phyloP scores from a whole-genome alignment of 2,113 vertebrate genomes.

The Aramus guarauna region DNA sequence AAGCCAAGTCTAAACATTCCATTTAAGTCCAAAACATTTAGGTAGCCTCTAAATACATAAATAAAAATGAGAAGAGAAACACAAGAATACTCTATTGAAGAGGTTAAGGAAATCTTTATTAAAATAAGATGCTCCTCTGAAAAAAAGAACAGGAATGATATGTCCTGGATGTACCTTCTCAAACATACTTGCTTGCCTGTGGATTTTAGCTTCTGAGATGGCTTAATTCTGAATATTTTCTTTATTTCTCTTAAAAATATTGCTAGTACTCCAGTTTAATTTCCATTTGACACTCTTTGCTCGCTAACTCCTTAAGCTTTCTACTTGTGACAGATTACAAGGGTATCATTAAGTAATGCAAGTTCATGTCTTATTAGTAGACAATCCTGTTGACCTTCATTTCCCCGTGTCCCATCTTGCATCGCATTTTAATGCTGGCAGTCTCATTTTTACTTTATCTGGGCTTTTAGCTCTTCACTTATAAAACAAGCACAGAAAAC shows the following conservation, averaged over 20 bases:
- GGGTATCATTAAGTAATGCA: slow-evolving; percentile 55
- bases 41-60: background rate
- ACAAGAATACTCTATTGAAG: background rate
- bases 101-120: background rate
- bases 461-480: background rate
- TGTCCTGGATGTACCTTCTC: background rate
- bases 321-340: slow-evolving; percentile 48
- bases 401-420: background rate
- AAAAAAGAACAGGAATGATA: background rate
- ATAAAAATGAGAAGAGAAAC: background rate
- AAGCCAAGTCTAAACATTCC: background rate
- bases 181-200: background rate
- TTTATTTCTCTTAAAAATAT: background rate
- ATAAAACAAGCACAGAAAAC: background rate
- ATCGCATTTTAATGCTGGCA: slow-evolving; percentile 5
- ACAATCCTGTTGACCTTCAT: slow-evolving; percentile 58
- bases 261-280: background rate
- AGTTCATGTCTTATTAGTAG: slow-evolving; percentile 57
- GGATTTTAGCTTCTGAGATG: background rate
- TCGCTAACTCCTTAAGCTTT: slow-evolving; percentile 15
- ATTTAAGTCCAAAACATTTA: background rate
- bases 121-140: background rate
- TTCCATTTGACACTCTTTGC: slow-evolving; percentile 20
- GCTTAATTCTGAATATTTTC: background rate
- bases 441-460: background rate